These are phyloP conservation scores for Euspilapteryx auroguttella DNA, from an alignment of 2,888 invertebrate genomes.

Conservation along the genomic window DNA sequence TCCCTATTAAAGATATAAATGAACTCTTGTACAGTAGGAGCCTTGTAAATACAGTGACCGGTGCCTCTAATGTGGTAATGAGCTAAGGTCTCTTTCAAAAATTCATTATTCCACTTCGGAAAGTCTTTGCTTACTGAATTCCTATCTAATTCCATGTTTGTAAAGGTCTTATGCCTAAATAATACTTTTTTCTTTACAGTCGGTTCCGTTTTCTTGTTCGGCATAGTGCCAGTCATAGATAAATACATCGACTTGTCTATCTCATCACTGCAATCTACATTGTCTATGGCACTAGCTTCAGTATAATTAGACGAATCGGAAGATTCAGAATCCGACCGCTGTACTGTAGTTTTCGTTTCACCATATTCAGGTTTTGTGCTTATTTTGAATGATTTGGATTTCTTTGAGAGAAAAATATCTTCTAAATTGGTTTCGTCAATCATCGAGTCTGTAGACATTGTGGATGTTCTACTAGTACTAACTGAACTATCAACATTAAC, in stretches of 20 bases:
- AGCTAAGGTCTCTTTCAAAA: conserved; percentile 40
- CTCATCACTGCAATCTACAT: conserved; percentile 43
- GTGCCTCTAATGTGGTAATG: conserved; percentile 50
- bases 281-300: conserved; percentile 47
- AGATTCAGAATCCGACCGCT: conserved; percentile 29
- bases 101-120: conserved; percentile 28
- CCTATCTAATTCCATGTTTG: conserved; percentile 44
- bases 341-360: conserved; percentile 20
- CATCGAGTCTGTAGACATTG: conserved; percentile 42
- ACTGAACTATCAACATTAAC: not conserved
- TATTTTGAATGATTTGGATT: conserved; percentile 46
- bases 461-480: conserved; percentile 29
- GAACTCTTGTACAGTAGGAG: conserved; percentile 43
- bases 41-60: conserved; percentile 47
- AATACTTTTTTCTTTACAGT: conserved; percentile 30
- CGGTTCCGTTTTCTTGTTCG: conserved; percentile 26
- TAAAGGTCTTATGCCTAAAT: conserved; percentile 51
- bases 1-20: conserved; percentile 50
- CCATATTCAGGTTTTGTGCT: conserved; percentile 16
- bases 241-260: conserved; percentile 25
- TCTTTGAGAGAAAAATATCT: conserved; percentile 45
- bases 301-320: conserved; percentile 37
- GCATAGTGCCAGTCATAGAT: conserved; percentile 45
- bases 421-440: conserved; percentile 47
- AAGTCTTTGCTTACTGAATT: conserved; percentile 29